These are phyloP conservation scores for Archegozetes longisetosus DNA, from an alignment of 1,140 invertebrate species.

Conservation along the genomic window DNA sequence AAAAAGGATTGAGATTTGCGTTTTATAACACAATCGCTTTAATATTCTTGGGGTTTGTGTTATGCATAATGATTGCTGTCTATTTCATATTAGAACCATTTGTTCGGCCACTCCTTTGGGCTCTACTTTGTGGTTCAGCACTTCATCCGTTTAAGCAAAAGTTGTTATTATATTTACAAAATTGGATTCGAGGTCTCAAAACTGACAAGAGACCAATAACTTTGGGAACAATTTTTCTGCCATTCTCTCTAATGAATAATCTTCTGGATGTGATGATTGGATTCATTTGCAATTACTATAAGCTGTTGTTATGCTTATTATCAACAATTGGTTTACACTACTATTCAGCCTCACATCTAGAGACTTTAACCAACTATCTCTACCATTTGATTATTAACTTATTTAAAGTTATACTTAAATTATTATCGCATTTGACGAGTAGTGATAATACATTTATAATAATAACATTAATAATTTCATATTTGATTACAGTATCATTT, in stretches of 20 bases:
- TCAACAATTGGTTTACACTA: constrained; percentile 22
- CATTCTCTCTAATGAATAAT: constrained; percentile 49
- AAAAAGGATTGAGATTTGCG: constrained; percentile 71
- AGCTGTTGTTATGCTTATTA: constrained; percentile 23
- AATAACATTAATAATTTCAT: neutral
- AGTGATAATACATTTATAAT: neutral
- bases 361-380: neutral
- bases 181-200: constrained; percentile 42
- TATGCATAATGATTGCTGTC: constrained; percentile 45
- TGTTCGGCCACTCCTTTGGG: constrained; percentile 72
- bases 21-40: constrained; percentile 68
- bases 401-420: neutral
- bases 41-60: constrained; percentile 44
- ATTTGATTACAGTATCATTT: neutral
- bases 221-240: constrained; percentile 52
- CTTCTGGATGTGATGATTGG: constrained; percentile 50
- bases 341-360: constrained; percentile 30
- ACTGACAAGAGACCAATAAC: constrained; percentile 34
- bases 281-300: constrained; percentile 26
- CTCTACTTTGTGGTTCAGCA: constrained; percentile 71
- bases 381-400: neutral
- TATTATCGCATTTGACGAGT: neutral
- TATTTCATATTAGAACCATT: constrained; percentile 77
- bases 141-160: constrained; percentile 71
- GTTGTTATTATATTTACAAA: constrained; percentile 45